A percentile compares a stretch with the other conserved stretches of the same genome.
phyloP scores from a whole-genome alignment of 2,113 vertebrate genomes.

The Dermatemys mawii region DNA sequence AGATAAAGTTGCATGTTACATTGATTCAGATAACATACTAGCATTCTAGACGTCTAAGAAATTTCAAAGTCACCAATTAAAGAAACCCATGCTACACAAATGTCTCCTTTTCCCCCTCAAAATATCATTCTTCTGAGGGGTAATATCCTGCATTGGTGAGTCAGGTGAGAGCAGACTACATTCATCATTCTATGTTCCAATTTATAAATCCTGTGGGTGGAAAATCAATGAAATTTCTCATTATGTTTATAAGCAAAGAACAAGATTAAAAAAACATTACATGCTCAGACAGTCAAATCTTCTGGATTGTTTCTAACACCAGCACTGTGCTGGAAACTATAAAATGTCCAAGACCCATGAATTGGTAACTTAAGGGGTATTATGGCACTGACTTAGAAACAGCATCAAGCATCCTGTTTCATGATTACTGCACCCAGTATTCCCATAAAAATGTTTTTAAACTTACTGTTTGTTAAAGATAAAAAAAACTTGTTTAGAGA shows the following conservation, averaged over 20 bases:
- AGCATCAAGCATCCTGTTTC: not conserved
- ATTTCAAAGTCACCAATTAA: not conserved
- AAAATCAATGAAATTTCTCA: not conserved
- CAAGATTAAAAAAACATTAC: not conserved
- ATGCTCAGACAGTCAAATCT: not conserved
- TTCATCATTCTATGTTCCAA: not conserved
- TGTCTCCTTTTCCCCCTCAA: not conserved
- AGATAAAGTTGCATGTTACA: not conserved
- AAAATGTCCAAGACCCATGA: not conserved
- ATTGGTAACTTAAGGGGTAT: not conserved
- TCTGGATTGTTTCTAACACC: not conserved
- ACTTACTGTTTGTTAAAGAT: not conserved
- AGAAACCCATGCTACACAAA: not conserved
- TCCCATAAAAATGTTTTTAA: not conserved
- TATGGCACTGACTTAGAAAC: not conserved
- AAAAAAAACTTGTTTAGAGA: not conserved
- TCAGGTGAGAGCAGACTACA: not conserved
- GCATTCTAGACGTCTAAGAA: not conserved
- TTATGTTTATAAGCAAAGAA: not conserved
- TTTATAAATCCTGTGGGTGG: not conserved
- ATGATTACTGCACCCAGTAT: not conserved
- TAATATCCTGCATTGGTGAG: not conserved
- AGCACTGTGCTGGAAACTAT: not conserved
- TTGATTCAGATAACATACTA: fast-evolving
- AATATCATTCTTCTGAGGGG: not conserved